phyloP scores from a whole-genome alignment of 2,888 invertebrate species.

The Liopterus haemorrhoidalis region DNA sequence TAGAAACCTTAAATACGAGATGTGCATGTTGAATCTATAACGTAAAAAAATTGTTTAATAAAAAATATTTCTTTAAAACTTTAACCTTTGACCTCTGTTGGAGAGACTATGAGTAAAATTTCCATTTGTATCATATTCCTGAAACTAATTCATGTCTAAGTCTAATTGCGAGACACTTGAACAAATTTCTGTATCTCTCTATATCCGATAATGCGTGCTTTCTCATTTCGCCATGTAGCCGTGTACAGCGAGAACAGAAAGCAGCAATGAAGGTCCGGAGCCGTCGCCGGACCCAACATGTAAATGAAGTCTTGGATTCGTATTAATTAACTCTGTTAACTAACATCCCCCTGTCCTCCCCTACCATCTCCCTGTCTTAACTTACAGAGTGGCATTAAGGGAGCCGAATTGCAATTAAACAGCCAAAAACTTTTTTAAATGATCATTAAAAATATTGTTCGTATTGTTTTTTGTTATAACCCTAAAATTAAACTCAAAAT shows the following conservation, averaged over 20 bases:
- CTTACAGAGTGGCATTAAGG: no score
- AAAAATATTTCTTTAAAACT: no score
- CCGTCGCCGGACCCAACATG: constrained; percentile 37
- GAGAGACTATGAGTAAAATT: no score
- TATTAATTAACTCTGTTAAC: constrained; percentile 41
- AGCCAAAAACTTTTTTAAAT: background rate
- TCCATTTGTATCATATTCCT: constrained; percentile 18
- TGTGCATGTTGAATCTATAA: no score
- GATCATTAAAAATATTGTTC: background rate
- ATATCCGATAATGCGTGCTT: constrained; percentile 11
- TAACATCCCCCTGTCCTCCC: constrained; percentile 29
- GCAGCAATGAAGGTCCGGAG: constrained; percentile 25
- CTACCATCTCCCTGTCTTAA: constrained; percentile 36
- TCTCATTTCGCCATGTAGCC: constrained; percentile 10
- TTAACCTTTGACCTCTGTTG: no score
- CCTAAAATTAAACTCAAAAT: no score
- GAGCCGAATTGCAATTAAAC: background rate
- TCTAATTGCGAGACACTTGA: constrained; percentile 9
- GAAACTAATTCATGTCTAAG: constrained; percentile 17
- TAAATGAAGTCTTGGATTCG: constrained; percentile 42
- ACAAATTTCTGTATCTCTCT: constrained; percentile 8
- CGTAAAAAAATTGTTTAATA: no score
- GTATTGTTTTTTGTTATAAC: no score
- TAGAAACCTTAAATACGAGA: no score
- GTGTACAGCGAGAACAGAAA: no score